Evolutionary conservation across 2,797 vertebrate species (phyloP).

Genomic region (Salarias fasciatus): DNA sequence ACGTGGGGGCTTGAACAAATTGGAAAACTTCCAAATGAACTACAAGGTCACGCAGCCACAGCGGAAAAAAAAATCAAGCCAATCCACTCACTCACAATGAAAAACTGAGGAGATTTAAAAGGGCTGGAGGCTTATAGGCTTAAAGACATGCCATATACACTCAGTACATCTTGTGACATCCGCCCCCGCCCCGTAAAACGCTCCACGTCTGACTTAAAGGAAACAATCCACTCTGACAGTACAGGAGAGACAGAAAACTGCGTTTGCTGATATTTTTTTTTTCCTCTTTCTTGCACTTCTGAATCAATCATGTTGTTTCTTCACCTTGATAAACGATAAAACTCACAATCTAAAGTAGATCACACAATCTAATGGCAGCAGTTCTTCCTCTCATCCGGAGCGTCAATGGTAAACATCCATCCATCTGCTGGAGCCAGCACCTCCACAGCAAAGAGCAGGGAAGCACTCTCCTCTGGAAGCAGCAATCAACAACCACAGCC

Average conservation of each 20-base stretch:
- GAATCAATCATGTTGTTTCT: conserved; percentile 7
- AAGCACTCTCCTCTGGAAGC: conserved; percentile 15
- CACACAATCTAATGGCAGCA: conserved; percentile 5
- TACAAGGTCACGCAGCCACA: conserved; percentile 22
- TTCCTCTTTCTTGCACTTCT: conserved; percentile 8
- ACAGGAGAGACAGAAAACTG: background rate
- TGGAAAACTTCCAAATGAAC: conserved; percentile 41
- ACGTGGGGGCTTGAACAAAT: background rate
- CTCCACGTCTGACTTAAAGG: background rate
- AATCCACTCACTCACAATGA: conserved; percentile 12
- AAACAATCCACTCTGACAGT: background rate
- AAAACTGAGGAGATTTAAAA: conserved; percentile 26
- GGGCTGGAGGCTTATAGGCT: conserved; percentile 1
- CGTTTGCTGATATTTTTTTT: background rate
- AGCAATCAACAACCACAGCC: conserved; percentile 26
- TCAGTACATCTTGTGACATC: conserved; percentile 4
- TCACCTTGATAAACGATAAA: conserved; percentile 10
- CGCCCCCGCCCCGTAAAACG: conserved; percentile 1
- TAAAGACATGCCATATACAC: conserved; percentile 1
- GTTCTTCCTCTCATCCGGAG: conserved; percentile 10
- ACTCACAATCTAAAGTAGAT: conserved; percentile 8
- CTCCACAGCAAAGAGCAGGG: conserved; percentile 4
- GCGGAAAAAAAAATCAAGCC: conserved; percentile 10
- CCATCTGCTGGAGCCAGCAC: conserved; percentile 9
- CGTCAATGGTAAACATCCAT: conserved; percentile 14